These are phyloP conservation scores for Natrix natrix DNA, from an alignment of 2,797 vertebrate genomes.

Conservation along the genomic window DNA sequence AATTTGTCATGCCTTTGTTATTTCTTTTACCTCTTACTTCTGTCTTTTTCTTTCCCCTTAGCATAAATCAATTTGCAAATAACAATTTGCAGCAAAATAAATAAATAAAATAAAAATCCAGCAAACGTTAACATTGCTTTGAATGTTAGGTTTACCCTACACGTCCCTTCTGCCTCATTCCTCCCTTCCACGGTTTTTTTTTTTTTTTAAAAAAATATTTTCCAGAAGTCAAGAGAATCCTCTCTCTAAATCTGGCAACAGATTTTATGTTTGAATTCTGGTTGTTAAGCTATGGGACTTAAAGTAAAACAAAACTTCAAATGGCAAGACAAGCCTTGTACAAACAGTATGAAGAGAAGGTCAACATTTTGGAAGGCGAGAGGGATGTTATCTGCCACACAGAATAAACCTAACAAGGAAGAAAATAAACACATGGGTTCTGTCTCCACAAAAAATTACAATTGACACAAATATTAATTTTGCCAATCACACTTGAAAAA, in stretches of 20 bases:
- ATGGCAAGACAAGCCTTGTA: conserved; percentile 12
- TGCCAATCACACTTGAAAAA: conserved; percentile 29
- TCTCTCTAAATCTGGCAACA: conserved; percentile 19
- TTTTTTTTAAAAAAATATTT: neutral
- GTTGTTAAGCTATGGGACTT: conserved; percentile 44
- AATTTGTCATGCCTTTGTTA: neutral
- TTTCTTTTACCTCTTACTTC: neutral
- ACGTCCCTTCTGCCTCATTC: neutral
- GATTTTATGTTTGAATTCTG: conserved; percentile 49
- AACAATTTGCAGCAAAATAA: neutral
- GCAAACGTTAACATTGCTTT: conserved; percentile 11
- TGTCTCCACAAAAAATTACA: neutral
- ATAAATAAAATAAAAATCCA: neutral
- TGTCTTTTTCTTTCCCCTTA: neutral
- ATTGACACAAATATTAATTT: conserved; percentile 24
- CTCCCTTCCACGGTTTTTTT: fast-evolving
- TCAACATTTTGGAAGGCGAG: conserved; percentile 37
- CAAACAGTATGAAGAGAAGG: conserved; percentile 9
- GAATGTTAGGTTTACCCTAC: neutral
- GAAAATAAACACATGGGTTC: conserved; percentile 30
- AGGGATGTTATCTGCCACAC: conserved; percentile 18
- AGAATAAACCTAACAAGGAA: conserved; percentile 26
- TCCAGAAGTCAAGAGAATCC: conserved; percentile 17
- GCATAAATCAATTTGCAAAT: neutral
- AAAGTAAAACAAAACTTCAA: conserved; percentile 48